These are phyloP conservation scores for Oreortyx pictus DNA, from an alignment of 2,797 vertebrate species.

Conservation along the genomic window DNA sequence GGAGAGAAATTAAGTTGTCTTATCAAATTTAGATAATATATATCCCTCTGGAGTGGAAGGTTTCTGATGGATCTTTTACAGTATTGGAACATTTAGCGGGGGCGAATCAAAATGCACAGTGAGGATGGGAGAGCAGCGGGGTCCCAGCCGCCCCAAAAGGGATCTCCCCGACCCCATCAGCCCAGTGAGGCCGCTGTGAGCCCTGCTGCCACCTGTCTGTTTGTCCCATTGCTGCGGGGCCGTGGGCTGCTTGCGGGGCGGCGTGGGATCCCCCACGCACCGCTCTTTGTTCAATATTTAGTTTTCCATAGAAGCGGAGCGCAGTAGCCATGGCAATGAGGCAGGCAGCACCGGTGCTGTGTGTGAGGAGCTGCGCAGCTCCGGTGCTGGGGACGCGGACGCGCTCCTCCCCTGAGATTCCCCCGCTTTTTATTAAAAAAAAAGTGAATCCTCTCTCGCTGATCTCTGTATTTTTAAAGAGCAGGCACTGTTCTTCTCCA, in stretches of 20 bases:
- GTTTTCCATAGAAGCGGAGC: conserved; percentile 39
- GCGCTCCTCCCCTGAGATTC: not conserved
- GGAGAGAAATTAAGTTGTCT: conserved; percentile 86
- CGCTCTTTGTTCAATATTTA: conserved; percentile 50
- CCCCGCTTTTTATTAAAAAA: not conserved
- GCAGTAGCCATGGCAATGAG: conserved; percentile 71
- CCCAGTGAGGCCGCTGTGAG: not conserved
- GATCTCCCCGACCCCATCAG: not conserved
- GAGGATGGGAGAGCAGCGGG: not conserved
- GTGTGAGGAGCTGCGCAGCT: conserved; percentile 16
- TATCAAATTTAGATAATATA: conserved; percentile 87
- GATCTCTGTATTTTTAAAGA: conserved; percentile 31
- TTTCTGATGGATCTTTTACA: conserved; percentile 73
- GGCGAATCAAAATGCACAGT: not conserved
- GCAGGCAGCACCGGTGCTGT: conserved; percentile 15
- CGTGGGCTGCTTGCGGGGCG: not conserved
- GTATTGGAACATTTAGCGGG: conserved; percentile 64
- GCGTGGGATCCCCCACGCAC: not conserved
- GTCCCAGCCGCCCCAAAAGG: not conserved
- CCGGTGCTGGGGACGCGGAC: not conserved
- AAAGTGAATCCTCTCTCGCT: conserved; percentile 26
- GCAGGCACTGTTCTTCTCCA: not conserved
- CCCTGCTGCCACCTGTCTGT: not conserved
- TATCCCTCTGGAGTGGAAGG: conserved; percentile 81
- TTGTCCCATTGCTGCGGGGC: not conserved